Evolutionary conservation across 2,888 invertebrate species (phyloP).

Genomic region (Tineola bisselliella): DNA sequence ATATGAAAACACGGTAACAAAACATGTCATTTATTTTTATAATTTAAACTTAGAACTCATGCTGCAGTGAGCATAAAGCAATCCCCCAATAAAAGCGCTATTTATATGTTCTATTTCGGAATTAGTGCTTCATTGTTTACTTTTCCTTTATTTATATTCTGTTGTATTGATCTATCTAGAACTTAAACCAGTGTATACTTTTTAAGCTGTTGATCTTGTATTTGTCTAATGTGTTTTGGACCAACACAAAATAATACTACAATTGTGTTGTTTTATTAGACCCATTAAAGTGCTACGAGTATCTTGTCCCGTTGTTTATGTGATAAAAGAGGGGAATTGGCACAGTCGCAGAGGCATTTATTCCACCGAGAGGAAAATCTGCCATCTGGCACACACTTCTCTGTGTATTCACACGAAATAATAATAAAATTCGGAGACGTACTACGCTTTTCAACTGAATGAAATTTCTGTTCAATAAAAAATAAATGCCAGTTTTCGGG

Average conservation of each 20-base stretch:
- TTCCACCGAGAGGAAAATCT: constrained; percentile 9
- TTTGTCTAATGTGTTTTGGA: background rate
- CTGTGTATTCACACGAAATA: constrained; percentile 15
- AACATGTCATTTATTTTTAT: no score
- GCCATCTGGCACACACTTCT: constrained; percentile 14
- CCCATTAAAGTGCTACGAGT: background rate
- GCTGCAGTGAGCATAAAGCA: no score
- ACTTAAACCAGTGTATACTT: no score
- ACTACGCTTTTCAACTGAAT: constrained; percentile 5
- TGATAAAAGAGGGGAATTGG: constrained; percentile 2
- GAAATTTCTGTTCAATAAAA: background rate
- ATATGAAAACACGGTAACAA: no score
- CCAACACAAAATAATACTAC: background rate
- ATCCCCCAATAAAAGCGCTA: no score
- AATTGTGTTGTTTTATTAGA: background rate
- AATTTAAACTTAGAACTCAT: no score
- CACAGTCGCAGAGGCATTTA: constrained; percentile 5
- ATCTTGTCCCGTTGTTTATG: background rate
- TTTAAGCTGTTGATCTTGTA: no score
- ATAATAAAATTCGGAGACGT: constrained; percentile 15
- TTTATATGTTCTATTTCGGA: no score
- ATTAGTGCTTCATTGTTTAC: no score
- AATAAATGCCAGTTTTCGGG: constrained; percentile 2
- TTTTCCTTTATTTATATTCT: no score
- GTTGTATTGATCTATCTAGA: no score